These are phyloP conservation scores for Clanis bilineata DNA, from an alignment of 2,888 invertebrate species.

Conservation along the genomic window DNA sequence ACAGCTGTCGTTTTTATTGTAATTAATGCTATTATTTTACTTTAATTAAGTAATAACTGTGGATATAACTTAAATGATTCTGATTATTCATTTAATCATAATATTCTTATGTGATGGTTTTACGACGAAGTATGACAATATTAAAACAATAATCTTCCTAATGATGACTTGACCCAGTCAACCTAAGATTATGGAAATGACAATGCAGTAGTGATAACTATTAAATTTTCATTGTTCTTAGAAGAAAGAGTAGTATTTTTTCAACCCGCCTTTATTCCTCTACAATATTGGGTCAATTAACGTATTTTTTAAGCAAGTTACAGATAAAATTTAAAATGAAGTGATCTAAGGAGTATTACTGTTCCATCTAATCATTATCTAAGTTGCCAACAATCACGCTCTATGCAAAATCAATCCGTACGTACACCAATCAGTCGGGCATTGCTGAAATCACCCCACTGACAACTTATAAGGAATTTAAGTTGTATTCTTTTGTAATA, in stretches of 20 bases:
- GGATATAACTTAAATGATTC: not conserved
- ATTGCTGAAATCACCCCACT: not conserved
- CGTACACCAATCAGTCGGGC: not conserved
- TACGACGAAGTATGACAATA: not conserved
- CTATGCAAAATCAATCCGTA: not conserved
- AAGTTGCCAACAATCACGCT: not conserved
- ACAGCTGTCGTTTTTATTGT: not conserved
- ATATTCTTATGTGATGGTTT: not conserved
- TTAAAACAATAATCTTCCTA: not conserved
- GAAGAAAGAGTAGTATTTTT: too few species aligned
- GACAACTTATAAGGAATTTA: not conserved
- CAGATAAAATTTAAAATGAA: too few species aligned
- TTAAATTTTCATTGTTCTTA: too few species aligned
- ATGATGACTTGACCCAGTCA: too few species aligned
- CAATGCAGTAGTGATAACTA: too few species aligned
- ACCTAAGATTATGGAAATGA: too few species aligned
- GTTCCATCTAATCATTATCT: too few species aligned
- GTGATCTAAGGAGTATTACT: too few species aligned
- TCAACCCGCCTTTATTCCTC: too few species aligned
- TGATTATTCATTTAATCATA: not conserved
- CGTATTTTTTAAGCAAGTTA: too few species aligned
- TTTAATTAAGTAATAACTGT: not conserved
- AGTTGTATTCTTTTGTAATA: constrained; percentile 8
- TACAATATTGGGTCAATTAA: too few species aligned
- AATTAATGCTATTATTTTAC: not conserved